Percentiles rank a stretch among this genome's conserved stretches.
Evolutionary conservation across 2,888 invertebrate genomes (phyloP).

Genomic region (Luperina nickerlii): DNA sequence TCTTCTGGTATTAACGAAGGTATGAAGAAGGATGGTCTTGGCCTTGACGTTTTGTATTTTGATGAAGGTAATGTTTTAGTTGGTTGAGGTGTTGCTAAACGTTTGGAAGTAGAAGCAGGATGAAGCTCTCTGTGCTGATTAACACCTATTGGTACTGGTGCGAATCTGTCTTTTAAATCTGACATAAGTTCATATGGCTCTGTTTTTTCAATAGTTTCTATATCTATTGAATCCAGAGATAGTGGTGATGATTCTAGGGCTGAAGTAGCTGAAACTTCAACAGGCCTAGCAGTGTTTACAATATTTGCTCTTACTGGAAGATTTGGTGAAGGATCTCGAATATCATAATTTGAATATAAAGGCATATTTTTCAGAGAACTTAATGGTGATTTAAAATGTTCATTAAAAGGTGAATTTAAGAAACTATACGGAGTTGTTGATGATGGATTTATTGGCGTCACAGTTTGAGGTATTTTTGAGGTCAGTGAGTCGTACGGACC

Average conservation of each 20-base stretch:
- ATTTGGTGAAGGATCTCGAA: background rate
- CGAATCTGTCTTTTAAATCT: background rate
- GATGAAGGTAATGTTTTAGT: background rate
- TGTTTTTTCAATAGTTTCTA: background rate
- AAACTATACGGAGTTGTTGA: background rate
- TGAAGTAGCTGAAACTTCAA: background rate
- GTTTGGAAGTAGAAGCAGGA: background rate
- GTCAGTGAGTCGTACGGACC: background rate
- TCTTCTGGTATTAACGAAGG: background rate
- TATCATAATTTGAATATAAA: constrained; percentile 19
- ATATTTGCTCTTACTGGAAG: background rate
- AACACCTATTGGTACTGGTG: rapidly evolving
- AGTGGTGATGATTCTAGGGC: background rate
- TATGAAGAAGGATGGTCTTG: background rate
- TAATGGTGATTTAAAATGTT: background rate
- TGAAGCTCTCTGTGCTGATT: background rate
- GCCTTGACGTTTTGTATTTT: background rate
- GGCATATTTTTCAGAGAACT: background rate
- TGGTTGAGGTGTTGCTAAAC: background rate
- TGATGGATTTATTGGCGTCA: background rate
- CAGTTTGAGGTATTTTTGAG: background rate
- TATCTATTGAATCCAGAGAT: background rate
- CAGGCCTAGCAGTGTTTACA: background rate
- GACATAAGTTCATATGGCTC: background rate
- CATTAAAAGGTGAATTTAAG: background rate